Base-by-base conservation (phyloP, 2,888 invertebrate species). In the Machimus rusticus region DNA sequence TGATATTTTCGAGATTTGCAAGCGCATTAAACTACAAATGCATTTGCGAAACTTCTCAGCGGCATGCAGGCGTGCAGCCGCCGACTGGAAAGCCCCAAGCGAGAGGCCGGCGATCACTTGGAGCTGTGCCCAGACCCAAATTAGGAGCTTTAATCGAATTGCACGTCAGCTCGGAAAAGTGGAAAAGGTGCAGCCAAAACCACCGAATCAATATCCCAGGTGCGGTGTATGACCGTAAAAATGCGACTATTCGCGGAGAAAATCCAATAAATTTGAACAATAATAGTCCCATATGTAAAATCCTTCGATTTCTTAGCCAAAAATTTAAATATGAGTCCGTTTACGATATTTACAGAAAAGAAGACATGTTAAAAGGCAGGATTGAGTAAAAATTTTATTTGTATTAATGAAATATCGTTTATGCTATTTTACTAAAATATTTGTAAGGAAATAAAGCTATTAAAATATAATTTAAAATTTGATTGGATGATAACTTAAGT, bases 1-100 rank as follows among this genome's bases (percentile, higher is more conserved):
- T 46, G 81, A 66, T 66, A 66, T 66, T 66, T 81, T 55, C 81
- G 55, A 28, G 81, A 81, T 81, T 81, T 81, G 51, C 28, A 51
- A 31, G 46, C 28, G 28, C 66, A 66, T 66, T 66, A 66, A 23
- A 28, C 19, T 66, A 66, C 66, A 66, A 66, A 66, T 28, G 66
- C 66, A 66, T 66, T 66, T 66, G 66, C 66, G 66, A 51, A 51
- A 66, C 66, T 66, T 66, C 28, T 19, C 19, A 19, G 9, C 12
- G 66, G 28, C 28, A 66, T 66, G 66, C 66, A 19, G 66, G 3
- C 66, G 66, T 28, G 28, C 51, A 51, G 16, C 51, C 16, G 51
- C 5, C 43, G 16, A 46, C 51, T 51, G 51, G 51, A 51, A 51
- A 51, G 43, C n/a, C 51, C n/a, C 51, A 5, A 19, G n/a, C 14